A percentile compares a stretch with the other conserved stretches of the same genome.
These are phyloP conservation scores for Danio jaintianensis DNA, from an alignment of 2,797 vertebrate genomes.

Conservation along the genomic window DNA sequence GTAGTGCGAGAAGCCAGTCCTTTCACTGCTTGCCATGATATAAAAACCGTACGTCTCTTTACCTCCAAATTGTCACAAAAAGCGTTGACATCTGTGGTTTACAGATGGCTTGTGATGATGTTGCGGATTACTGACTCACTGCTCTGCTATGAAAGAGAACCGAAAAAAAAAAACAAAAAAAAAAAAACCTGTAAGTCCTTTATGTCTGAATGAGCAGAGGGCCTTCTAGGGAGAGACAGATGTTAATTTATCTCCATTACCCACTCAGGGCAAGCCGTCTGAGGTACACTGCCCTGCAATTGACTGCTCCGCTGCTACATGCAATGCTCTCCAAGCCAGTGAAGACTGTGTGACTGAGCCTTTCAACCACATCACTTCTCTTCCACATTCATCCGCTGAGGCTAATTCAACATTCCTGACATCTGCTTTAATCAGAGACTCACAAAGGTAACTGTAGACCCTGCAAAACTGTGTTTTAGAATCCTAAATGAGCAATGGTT, in stretches of 20 bases:
- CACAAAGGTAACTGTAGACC: background rate
- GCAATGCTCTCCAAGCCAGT: constrained; percentile 54
- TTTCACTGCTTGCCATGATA: constrained; percentile 44
- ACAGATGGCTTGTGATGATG: constrained; percentile 67
- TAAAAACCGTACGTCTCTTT: constrained; percentile 51
- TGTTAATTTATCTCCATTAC: constrained; percentile 81
- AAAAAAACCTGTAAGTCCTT: constrained; percentile 60
- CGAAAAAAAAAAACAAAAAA: constrained; percentile 60
- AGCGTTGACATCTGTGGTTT: constrained; percentile 68
- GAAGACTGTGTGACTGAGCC: constrained; percentile 27
- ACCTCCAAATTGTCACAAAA: constrained; percentile 59
- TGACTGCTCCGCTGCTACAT: constrained; percentile 44
- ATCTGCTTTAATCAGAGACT: background rate
- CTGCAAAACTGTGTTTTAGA: background rate
- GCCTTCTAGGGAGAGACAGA: constrained; percentile 66
- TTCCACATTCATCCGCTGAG: constrained; percentile 10
- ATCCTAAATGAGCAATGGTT: no score
- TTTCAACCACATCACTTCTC: constrained; percentile 1
- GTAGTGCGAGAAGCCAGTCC: constrained; percentile 54
- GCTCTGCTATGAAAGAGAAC: constrained; percentile 69
- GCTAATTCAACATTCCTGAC: constrained; percentile 17
- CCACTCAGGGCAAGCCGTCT: constrained; percentile 62
- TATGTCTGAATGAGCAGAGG: constrained; percentile 68
- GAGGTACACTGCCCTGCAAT: constrained; percentile 65
- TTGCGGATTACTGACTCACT: constrained; percentile 66